Percentiles rank a stretch among this genome's conserved stretches.
Conservation (phyloP, 2,888 invertebrate species). For the Drosophila affinis region DNA sequence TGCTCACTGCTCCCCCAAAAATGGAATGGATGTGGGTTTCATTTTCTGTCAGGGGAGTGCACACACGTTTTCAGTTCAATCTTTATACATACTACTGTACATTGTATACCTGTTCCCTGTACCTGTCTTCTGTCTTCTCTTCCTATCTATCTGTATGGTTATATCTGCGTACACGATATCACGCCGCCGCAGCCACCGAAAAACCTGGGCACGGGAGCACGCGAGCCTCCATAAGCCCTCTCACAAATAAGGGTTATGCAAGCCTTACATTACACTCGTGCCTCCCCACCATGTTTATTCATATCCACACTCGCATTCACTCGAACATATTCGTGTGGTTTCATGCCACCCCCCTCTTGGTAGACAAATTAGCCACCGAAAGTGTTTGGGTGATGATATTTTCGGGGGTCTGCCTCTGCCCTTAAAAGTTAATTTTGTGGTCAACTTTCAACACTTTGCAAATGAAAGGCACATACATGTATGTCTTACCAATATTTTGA, state of each 20-base stretch:
- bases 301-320: conserved; percentile 36
- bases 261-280: conserved; percentile 58
- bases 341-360: conserved; percentile 30
- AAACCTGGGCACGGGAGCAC: conserved; percentile 56
- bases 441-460: conserved; percentile 43
- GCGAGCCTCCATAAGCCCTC: conserved; percentile 56
- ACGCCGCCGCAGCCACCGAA: conserved; percentile 40
- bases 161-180: conserved; percentile 70
- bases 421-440: conserved; percentile 57
- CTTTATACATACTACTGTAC: conserved; percentile 4
- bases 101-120: conserved; percentile 66
- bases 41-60: conserved; percentile 18
- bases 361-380: conserved; percentile 57
- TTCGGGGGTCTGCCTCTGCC: conserved; percentile 55
- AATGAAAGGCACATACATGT: conserved; percentile 22
- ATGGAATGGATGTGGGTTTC: conserved; percentile 21
- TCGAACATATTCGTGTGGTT: conserved; percentile 31
- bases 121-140: conserved; percentile 20
- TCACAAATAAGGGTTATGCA: conserved; percentile 67
- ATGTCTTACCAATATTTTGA: conserved; percentile 27
- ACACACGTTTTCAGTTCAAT: conserved; percentile 55
- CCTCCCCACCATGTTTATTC: conserved; percentile 63
- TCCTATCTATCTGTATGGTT: conserved; percentile 44
- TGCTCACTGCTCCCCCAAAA: conserved; percentile 21
- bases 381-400: conserved; percentile 59